Evolutionary conservation across 2,888 invertebrate genomes (phyloP), one percentile per base, ranked within the genome.

Genomic region (Amitus sp.): DNA sequence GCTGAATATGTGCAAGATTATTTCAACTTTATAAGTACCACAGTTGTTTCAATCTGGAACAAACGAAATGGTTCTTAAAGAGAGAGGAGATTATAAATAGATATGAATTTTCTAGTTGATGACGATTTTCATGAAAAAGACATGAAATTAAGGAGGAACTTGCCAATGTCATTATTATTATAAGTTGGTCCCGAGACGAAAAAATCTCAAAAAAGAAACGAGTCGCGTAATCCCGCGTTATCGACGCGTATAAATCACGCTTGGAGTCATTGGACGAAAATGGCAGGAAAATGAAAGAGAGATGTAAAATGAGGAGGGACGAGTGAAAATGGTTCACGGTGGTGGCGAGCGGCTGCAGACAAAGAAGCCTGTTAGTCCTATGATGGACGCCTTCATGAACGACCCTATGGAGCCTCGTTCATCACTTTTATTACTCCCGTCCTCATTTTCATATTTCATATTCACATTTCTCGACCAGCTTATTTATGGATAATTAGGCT

Each of bases 311-410:
- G 63, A 69, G 56, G 63, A 51, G 66, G 55, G 65, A 65, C 62
- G 65, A 68, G 71, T 64, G 72, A 68, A 72, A 73, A 74, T 73
- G 72, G 72, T 69, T 69, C 69, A 70, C 68, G 68, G 66, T 68
- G 69, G 69, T 67, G 65, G n/a, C n/a, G n/a, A n/a, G n/a, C n/a
- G 66, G 69, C 70, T 71, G 72, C 75, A 79, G 79, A 80, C 79
- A 79, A 79, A 79, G 79, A 76, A 75, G 74, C 77, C 76, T 78
- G 79, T 81, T 81, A 78, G 71, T 73, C 74, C 71, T 74, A 82
- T 83, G 83, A 83, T 83, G 79, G 83, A 83, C 83, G 83, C 83
- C 81, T 83, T 82, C 82, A 82, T 80, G 80, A 83, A 83, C 83
- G 83, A 83, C 83, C 82, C 83, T 80, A 82, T 79, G 79, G 83